These are phyloP conservation scores for Drosophila obscura DNA, from an alignment of 1,140 invertebrate genomes.

Conservation along the genomic window DNA sequence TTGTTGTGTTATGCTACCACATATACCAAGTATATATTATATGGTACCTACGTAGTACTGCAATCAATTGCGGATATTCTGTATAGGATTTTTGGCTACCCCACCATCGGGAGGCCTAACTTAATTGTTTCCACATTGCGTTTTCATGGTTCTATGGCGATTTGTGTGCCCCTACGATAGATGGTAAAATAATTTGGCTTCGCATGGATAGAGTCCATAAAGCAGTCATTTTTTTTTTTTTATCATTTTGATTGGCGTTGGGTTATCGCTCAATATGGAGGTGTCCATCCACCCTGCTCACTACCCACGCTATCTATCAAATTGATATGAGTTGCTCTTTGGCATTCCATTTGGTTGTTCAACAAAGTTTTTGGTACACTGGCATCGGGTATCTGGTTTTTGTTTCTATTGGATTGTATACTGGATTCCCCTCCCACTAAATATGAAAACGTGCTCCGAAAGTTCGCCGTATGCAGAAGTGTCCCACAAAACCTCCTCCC, in stretches of 20 bases:
- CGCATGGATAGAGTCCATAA: conserved; percentile 31
- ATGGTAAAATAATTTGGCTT: conserved; percentile 18
- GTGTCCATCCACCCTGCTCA: not conserved
- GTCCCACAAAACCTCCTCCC: no score
- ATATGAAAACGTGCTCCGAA: no score
- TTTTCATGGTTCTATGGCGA: conserved; percentile 13
- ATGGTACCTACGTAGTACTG: not conserved
- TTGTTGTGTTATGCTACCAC: not conserved
- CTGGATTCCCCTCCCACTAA: no score
- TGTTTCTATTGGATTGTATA: no score
- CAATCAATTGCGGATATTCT: no score
- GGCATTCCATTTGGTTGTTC: no score
- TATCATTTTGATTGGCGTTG: conserved; percentile 34
- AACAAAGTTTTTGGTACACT: no score
- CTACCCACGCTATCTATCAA: not conserved
- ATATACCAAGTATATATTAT: not conserved
- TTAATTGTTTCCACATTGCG: conserved; percentile 44
- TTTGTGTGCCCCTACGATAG: not conserved
- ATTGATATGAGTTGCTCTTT: no score
- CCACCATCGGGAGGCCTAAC: conserved; percentile 25
- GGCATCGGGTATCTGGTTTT: no score
- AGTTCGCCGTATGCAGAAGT: no score
- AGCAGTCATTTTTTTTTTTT: conserved; percentile 19
- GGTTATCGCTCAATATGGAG: conserved; percentile 30
- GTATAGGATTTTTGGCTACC: no score